Evolutionary conservation across 1,140 invertebrate species (phyloP), one percentile per base, ranked within the genome.

Genomic region (Magallana gigas): DNA sequence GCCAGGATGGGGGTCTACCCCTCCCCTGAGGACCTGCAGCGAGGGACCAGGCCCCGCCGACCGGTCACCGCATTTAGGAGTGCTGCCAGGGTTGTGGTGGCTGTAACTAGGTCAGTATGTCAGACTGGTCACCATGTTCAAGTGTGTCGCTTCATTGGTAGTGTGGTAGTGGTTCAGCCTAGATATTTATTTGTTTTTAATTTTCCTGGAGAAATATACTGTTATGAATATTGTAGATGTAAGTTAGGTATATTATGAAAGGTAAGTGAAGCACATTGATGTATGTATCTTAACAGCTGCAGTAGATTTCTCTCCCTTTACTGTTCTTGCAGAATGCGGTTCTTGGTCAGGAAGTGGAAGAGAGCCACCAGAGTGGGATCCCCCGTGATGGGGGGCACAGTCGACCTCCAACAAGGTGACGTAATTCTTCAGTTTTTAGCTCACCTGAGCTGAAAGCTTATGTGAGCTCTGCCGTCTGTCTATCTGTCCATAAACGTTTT

Each of bases 271-370:
- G 36, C 36, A 36, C 36, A 36, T 36, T 36, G 36, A 36, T 36
- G 4, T 36, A 36, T 36, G 36, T 36, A 36, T 36, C 36, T 36
- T 36, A 36, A 36, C 36, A 36, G 36, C 36, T 36, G 36, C 36
- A 36, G 36, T 36, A 23, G 58, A 36, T 36, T 1, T 59, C 29
- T 82, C 18, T 56, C 8, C 36, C 36, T 36, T 36, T 36, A 36
- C 14, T 83, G 82, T 36, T 36, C 14, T 59, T 57, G 11, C 29
- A 94, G 94, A 71, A 97, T 98, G 96, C 96, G 96, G 88, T 98
- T 96, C 95, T 95, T 98, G 85, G 96, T 97, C 60, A 95, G 95
- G 87, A 95, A 97, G 85, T 97, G 97, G 96, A 87, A 89, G 62
- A 84, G 93, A 84, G 92, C 93, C 16, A 94, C 91, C 5, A 87